Evolutionary conservation across 2,888 invertebrate genomes (phyloP), one percentile per base, ranked within the genome.

Genomic region (Pristionchus arcanus): DNA sequence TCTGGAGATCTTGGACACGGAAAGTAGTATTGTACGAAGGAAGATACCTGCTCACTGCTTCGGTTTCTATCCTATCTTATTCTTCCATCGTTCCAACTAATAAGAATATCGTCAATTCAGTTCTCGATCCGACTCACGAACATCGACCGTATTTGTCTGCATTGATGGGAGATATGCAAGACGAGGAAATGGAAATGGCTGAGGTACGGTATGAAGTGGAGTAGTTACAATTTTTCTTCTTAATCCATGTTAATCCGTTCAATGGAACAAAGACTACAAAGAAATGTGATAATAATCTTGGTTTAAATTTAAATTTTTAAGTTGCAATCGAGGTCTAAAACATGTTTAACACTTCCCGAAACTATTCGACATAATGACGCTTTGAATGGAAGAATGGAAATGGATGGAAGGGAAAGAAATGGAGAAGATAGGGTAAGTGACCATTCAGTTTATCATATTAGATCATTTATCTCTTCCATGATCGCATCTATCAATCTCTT

Each of bases 71-170:
- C 13, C 28, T 7, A 28, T 59, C 19, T 59, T 85, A 16, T 11
- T 85, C 63, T 37, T 37, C 4, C 19, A 37, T 74, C 34, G 34
- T 68, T 74, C 2, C 31, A 74, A 37, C 21, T 21, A n/a, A n/a
- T 74, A 37, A 74, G 3, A 34, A 74, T 74, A n/a, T 28, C 3
- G 31, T 31, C 16, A n/a, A 31, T 87, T 71, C 53, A 88, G 87
- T 88, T 31, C 87, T 88, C 55, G 87, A 88, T 74, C 87, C 87
- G 42, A 88, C 87, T 16, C 87, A 74, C 74, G 87, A 88, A n/a
- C 71, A 88, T 55, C 71, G 87, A 53, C 87, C 87, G 71, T 88
- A 88, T 74, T 34, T 88, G 1, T 88, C 87, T 49, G 87, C 74
- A 25, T 68, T 88, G 16, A 55, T 88, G 71, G 87, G 87, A 71